Percentiles rank a stretch among this genome's conserved stretches.
These are phyloP conservation scores for Oxystoma pomonae DNA, from an alignment of 2,888 invertebrate genomes.

Conservation along the genomic window DNA sequence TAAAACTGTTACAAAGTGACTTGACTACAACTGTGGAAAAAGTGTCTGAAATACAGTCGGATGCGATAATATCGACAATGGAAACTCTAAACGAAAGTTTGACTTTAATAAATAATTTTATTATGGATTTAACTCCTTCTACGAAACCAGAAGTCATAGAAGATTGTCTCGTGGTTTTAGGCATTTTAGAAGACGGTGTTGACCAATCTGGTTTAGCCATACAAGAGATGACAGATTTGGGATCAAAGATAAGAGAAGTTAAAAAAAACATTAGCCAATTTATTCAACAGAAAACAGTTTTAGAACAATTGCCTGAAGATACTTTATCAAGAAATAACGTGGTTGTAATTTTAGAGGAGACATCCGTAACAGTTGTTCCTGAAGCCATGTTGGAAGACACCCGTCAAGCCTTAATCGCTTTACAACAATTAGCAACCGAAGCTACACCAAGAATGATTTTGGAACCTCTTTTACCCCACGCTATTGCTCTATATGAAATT, in stretches of 20 bases:
- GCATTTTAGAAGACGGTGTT: slow-evolving; percentile 35
- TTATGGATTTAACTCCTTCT: slow-evolving; percentile 36
- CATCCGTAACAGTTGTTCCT: slow-evolving; percentile 33
- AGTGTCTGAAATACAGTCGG: slow-evolving; percentile 36
- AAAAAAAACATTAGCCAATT: slow-evolving; percentile 41
- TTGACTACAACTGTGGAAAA: slow-evolving; percentile 37
- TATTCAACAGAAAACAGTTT: slow-evolving; percentile 30
- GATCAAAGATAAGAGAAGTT: slow-evolving; percentile 29
- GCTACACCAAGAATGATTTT: slow-evolving; percentile 24
- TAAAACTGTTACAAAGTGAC: slow-evolving; percentile 43
- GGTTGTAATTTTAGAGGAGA: slow-evolving; percentile 35
- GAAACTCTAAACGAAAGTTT: slow-evolving; percentile 52
- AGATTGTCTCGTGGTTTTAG: slow-evolving; percentile 40
- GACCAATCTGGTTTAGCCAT: neutral
- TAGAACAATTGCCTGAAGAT: slow-evolving; percentile 28
- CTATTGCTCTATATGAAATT: slow-evolving; percentile 47
- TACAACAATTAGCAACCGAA: slow-evolving; percentile 27
- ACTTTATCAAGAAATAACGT: slow-evolving; percentile 26
- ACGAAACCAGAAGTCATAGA: slow-evolving; percentile 36
- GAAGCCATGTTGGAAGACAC: slow-evolving; percentile 35
- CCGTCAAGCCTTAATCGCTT: slow-evolving; percentile 24
- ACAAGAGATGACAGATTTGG: neutral
- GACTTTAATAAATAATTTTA: slow-evolving; percentile 44
- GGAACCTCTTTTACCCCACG: slow-evolving; percentile 39
- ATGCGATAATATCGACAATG: slow-evolving; percentile 45